Evolutionary conservation across 2,797 vertebrate genomes (phyloP).

Genomic region (Crenuchus spilurus): DNA sequence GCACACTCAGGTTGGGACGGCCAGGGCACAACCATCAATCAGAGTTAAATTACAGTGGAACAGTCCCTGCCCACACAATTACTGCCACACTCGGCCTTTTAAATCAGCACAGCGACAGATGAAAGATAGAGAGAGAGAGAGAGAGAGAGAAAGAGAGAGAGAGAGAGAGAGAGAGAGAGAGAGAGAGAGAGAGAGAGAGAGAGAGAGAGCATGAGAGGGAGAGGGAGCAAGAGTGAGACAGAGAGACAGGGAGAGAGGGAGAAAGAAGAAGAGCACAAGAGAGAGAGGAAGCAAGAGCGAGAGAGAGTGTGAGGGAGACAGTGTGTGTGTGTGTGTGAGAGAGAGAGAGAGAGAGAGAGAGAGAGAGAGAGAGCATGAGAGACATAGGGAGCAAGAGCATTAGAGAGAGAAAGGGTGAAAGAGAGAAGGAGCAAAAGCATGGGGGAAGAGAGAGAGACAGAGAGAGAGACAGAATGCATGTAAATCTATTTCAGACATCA

Average conservation of each 20-base stretch:
- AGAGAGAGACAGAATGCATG: not conserved
- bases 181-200: not conserved
- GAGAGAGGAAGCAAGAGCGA: not conserved
- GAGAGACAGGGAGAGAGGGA: not conserved
- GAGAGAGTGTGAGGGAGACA: too few relatives aligned
- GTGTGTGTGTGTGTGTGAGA: too few relatives aligned
- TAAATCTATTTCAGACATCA: too few relatives aligned
- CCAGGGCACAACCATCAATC: conserved; percentile 21
- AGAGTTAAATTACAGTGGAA: conserved; percentile 19
- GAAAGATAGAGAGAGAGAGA: not conserved
- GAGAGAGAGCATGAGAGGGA: too few relatives aligned
- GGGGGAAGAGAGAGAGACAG: not conserved
- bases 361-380: not conserved
- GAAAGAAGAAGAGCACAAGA: not conserved
- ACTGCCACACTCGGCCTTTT: conserved; percentile 17
- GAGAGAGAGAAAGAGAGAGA: not conserved
- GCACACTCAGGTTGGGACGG: not conserved
- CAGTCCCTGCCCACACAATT: conserved; percentile 3
- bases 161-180: not conserved
- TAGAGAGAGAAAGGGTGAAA: not conserved
- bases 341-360: not conserved
- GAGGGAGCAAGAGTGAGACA: too few relatives aligned
- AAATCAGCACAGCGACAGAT: conserved; percentile 8
- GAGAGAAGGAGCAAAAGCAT: not conserved
- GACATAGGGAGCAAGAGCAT: too few relatives aligned